A percentile compares a stretch with the other conserved stretches of the same genome.
Conservation (phyloP, 2,888 invertebrate genomes). For the Abrostola tripartita region DNA sequence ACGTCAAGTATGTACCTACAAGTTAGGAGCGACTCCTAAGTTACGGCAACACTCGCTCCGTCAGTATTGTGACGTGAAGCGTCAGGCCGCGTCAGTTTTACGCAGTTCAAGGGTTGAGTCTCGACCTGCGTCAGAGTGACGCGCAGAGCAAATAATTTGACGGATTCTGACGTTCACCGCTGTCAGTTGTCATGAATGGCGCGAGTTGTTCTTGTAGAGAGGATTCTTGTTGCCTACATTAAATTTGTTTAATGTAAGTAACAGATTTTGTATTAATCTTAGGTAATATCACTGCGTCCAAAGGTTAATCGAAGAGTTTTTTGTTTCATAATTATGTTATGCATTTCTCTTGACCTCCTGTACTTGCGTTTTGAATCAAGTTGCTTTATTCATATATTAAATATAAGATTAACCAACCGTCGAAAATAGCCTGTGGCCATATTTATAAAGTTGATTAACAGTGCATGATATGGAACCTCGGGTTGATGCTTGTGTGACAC, state of each 20-base stretch:
- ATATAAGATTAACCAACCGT: too few species aligned
- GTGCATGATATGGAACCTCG: too few species aligned
- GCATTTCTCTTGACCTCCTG: too few species aligned
- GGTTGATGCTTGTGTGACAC: too few species aligned
- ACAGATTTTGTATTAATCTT: background rate
- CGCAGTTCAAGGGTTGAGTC: conserved; percentile 52
- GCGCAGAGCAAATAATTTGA: conserved; percentile 60
- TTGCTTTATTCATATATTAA: too few species aligned
- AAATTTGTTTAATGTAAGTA: background rate
- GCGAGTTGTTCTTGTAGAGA: conserved; percentile 6
- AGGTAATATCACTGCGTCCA: too few species aligned
- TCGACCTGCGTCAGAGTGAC: conserved; percentile 55
- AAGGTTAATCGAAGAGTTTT: too few species aligned
- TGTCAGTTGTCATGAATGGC: conserved; percentile 48
- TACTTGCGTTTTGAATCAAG: too few species aligned
- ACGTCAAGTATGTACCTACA: conserved; percentile 12
- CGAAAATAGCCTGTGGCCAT: too few species aligned
- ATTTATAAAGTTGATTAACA: too few species aligned
- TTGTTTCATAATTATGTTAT: too few species aligned
- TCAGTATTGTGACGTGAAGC: conserved; percentile 55
- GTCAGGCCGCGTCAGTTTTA: conserved; percentile 35
- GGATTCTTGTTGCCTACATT: background rate
- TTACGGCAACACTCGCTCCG: conserved; percentile 40
- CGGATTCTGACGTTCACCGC: conserved; percentile 58
- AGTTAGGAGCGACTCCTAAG: conserved; percentile 35